Base-by-base conservation (phyloP, 2,888 invertebrate species). In the Koerneria pararmatus region DNA sequence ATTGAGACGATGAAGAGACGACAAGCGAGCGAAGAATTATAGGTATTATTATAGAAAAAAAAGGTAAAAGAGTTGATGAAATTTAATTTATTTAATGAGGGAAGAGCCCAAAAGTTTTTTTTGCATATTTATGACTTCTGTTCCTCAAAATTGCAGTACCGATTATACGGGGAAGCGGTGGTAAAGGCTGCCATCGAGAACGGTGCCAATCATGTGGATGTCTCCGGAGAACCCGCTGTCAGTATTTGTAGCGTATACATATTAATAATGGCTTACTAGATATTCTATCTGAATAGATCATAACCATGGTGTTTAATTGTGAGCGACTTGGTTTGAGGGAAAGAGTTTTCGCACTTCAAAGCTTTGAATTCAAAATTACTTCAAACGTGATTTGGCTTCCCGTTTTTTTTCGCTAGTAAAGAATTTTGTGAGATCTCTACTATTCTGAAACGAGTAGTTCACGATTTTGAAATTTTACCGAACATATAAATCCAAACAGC, bases 121-220 rank as follows among this genome's bases (percentile, higher is more conserved):
- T n/a, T n/a, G n/a, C n/a, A n/a, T n/a, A n/a, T n/a, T n/a, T n/a
- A n/a, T n/a, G n/a, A n/a, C n/a, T n/a, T n/a, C n/a, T n/a, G n/a
- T n/a, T n/a, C n/a, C n/a, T n/a, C n/a, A n/a, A n/a, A n/a, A 24
- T 73, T 77, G 59, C 76, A 87, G 86, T 87, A 86, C 75, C 84
- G 86, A 34, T 89, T 92, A 82, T 91, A 89, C 84, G 97, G 97
- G 0, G 93, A 94, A 83, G 88, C 89, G 3, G 91, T 95, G 5
- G 90, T 97, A 0, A 89, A 89, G 76, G 93, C 95, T 0, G 95
- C 93, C 74, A 87, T 93, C 31, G 89, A 89, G 65, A 88, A 88
- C 57, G 89, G 89, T 65, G 88, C 94, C 0, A 90, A 92, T 86
- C 91, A 95, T 82, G 89, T 98, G 11, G 97, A 97, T 84, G 90